Evolutionary conservation across 1,140 invertebrate genomes (phyloP).

Genomic region (Rhizoglyphus robini): DNA sequence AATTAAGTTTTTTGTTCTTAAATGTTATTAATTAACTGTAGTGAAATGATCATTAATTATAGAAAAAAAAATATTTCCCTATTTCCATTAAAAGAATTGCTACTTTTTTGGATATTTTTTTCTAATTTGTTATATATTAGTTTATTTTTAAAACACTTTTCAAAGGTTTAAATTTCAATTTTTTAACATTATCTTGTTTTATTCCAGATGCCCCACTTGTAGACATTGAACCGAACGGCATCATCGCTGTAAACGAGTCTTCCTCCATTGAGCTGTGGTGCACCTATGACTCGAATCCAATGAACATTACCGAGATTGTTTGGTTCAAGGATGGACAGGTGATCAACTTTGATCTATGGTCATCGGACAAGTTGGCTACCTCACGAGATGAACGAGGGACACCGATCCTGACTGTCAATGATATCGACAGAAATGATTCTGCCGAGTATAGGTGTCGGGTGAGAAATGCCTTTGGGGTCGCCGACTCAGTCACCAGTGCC

Average conservation of each 20-base stretch:
- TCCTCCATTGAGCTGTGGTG: constrained; percentile 25
- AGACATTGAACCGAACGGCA: constrained; percentile 25
- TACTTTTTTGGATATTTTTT: too few species aligned
- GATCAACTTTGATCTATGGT: constrained; percentile 16
- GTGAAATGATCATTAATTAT: too few species aligned
- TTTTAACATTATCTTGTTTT: too few species aligned
- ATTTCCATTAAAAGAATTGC: too few species aligned
- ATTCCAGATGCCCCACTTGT: constrained; percentile 30
- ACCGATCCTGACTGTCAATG: constrained; percentile 24
- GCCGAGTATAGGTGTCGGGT: constrained; percentile 28
- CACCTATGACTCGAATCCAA: constrained; percentile 28
- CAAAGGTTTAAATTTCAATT: too few species aligned
- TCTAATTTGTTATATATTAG: too few species aligned
- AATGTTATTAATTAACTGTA: too few species aligned
- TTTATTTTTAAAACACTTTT: too few species aligned
- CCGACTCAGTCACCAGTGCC: constrained; percentile 25
- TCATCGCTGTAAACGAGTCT: constrained; percentile 26
- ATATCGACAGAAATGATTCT: constrained; percentile 29
- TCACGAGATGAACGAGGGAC: constrained; percentile 5
- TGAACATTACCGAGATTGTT: constrained; percentile 28
- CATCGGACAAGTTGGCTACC: constrained; percentile 14
- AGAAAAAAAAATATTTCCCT: too few species aligned
- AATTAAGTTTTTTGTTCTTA: too few species aligned
- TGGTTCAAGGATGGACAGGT: constrained; percentile 27
- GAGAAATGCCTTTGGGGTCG: constrained; percentile 29